Percentiles rank a stretch among this genome's conserved stretches.
Evolutionary conservation across 2,113 vertebrate genomes (phyloP).

Genomic region (Poeciliopsis retropinna): DNA sequence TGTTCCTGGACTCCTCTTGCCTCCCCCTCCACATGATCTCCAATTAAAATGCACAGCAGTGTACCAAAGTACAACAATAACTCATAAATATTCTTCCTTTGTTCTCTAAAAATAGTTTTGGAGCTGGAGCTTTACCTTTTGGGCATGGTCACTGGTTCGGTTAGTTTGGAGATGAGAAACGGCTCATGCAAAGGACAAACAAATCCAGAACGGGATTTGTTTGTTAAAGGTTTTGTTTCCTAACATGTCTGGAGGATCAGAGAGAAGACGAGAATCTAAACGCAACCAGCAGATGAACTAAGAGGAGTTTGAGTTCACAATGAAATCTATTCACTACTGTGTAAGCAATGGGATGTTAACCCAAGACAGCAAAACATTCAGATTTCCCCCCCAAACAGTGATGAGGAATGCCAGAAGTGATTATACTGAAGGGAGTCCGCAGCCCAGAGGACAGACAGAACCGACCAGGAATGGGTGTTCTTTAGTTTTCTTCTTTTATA

Average conservation of each 20-base stretch:
- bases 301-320: neutral
- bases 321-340: neutral
- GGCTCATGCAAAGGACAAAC: neutral
- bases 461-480: no score
- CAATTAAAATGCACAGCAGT: constrained; percentile 35
- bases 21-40: constrained; percentile 10
- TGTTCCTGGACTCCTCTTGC: neutral
- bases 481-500: no score
- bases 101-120: neutral
- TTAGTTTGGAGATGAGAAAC: constrained; percentile 20
- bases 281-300: neutral
- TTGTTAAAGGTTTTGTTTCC: neutral
- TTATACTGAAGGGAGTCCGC: neutral
- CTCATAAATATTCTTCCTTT: constrained; percentile 9
- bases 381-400: neutral
- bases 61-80: constrained; percentile 7
- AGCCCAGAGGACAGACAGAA: no score
- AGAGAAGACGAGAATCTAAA: neutral
- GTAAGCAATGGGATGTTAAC: neutral
- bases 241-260: neutral
- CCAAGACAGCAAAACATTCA: neutral
- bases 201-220: neutral
- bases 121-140: neutral
- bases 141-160: constrained; percentile 1
- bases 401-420: neutral